phyloP scores from a whole-genome alignment of 2,888 invertebrate species.

The Volucella inanis region DNA sequence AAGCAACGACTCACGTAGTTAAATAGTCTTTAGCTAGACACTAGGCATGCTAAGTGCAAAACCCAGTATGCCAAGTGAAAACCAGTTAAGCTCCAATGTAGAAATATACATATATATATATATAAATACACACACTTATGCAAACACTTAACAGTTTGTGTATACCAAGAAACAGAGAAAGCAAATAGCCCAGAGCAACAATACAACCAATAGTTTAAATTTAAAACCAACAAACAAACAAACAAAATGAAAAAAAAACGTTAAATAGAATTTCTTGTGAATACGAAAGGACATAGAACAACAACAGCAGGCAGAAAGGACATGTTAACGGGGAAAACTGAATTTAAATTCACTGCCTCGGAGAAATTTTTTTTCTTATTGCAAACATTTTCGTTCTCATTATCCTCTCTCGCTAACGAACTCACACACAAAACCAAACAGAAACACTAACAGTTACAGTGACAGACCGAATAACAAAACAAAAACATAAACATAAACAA shows the following conservation, averaged over 20 bases:
- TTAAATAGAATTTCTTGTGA: conserved; percentile 49
- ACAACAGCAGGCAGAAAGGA: conserved; percentile 41
- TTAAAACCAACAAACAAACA: conserved; percentile 26
- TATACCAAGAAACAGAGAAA: conserved; percentile 51
- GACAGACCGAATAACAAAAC: conserved; percentile 1
- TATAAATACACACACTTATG: conserved; percentile 42
- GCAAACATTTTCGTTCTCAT: not conserved
- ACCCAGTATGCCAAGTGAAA: conserved; percentile 68
- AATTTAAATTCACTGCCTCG: conserved; percentile 67
- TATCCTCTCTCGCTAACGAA: conserved; percentile 23
- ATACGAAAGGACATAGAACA: conserved; percentile 46
- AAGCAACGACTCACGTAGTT: conserved; percentile 83
- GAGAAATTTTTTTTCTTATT: conserved; percentile 24
- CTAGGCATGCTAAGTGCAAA: conserved; percentile 77
- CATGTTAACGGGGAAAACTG: conserved; percentile 25
- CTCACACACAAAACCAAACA: not conserved
- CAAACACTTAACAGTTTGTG: conserved; percentile 6
- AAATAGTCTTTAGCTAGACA: conserved; percentile 77
- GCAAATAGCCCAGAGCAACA: conserved; percentile 47
- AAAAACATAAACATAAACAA: conserved; percentile 35
- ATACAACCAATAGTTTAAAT: conserved; percentile 65
- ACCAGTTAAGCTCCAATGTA: conserved; percentile 70
- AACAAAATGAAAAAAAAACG: not conserved
- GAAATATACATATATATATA: conserved; percentile 62
- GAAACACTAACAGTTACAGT: not conserved